A percentile compares a stretch with the other conserved stretches of the same genome.
phyloP scores from a whole-genome alignment of 2,888 invertebrate species.

The Thalpophila matura region DNA sequence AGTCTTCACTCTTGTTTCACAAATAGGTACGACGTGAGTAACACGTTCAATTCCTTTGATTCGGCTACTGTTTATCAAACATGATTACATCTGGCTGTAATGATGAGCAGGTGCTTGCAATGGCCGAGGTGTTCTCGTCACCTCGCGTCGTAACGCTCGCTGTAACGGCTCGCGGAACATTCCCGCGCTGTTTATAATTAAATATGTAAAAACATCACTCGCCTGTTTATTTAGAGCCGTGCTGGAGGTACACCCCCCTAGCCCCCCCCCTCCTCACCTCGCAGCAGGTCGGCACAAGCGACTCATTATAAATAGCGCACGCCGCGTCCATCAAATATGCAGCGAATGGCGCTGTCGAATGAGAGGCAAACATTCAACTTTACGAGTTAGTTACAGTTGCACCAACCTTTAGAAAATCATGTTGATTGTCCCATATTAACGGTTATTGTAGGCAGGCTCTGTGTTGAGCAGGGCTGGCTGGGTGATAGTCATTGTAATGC shows the following conservation, averaged over 20 bases:
- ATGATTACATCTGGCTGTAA: no score
- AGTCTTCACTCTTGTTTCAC: no score
- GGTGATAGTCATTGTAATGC: no score
- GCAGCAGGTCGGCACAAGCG: not conserved
- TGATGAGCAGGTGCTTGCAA: not conserved
- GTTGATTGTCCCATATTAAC: not conserved
- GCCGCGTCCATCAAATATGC: slow-evolving; percentile 37
- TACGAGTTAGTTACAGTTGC: not conserved
- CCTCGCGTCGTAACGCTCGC: slow-evolving; percentile 7
- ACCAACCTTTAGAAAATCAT: no score
- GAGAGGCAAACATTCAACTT: not conserved
- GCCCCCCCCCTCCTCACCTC: not conserved
- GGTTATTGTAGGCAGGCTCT: not conserved
- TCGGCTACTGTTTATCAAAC: not conserved
- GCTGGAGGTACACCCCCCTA: not conserved
- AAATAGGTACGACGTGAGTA: no score
- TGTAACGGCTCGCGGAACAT: slow-evolving; percentile 20
- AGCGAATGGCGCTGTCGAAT: not conserved
- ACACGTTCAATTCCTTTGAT: not conserved
- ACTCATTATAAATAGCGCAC: slow-evolving; percentile 45
- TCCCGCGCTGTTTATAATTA: slow-evolving; percentile 54
- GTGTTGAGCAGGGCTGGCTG: not conserved
- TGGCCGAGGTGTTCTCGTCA: slow-evolving; percentile 12
- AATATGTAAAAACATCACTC: slow-evolving; percentile 51
- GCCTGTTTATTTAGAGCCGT: slow-evolving; percentile 40